Evolutionary conservation across 2,113 vertebrate species (phyloP), one percentile per base, ranked within the genome.

Genomic region (Tautogolabrus adspersus): DNA sequence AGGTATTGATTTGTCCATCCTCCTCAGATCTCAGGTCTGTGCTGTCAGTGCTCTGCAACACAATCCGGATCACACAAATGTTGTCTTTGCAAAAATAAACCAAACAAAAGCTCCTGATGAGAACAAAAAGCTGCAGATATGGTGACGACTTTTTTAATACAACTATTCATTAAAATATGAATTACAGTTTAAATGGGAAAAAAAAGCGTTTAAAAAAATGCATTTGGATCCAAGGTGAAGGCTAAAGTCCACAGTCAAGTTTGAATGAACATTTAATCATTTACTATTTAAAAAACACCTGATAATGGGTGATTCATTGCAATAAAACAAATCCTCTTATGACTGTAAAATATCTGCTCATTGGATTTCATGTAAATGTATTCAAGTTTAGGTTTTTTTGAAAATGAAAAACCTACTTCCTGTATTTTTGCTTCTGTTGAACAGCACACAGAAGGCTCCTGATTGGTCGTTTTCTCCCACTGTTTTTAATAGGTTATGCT

Each of bases 21-120:
- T 63, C 64, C 56, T 67, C 70, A 63, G 70, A 47, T 73, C 56
- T 67, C 70, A 63, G 77, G 57, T 73, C 77, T 40, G 56, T 15
- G 19, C 13, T 56, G 47, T 56, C 38, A 38, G 60, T 63, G 60
- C 57, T 40, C 47, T 18, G 42, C 3, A 15, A 42, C 51, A 49
- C 30, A 5, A 56, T 47, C 55, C 13, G 0, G 6, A 38, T 56
- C 49, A 4, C 18, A 51, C 26, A 44, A 63, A 80, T 13, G 21
- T 63, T 19, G 26, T n/a, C n/a, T 57, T 49, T 30, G 3, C 12
- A 40, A 13, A 63, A 70, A 12, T 11, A 49, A 63, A 59, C 7
- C 12, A 52, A 26, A 56, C 26, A 11, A 15, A 68, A 23, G 21
- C 5, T 26, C 13, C 44, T 21, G 19, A 0, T 46, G 19, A 37